phyloP scores from a whole-genome alignment of 1,140 invertebrate species.

The Lordiphosa mommai region DNA sequence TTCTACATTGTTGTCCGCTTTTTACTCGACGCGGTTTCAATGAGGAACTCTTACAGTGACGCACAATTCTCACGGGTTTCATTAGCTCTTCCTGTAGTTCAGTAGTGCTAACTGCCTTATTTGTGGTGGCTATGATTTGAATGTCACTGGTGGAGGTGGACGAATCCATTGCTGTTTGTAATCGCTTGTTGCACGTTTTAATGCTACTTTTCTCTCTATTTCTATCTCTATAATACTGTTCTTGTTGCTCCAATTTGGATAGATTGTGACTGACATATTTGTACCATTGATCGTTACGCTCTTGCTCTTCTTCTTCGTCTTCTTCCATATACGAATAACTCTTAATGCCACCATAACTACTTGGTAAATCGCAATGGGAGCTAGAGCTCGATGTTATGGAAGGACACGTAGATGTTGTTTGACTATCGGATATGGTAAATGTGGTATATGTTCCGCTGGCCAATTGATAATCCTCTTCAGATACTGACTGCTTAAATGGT shows the following conservation, averaged over 20 bases:
- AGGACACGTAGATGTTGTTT: too few relatives aligned
- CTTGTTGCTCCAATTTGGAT: background rate
- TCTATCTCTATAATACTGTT: background rate
- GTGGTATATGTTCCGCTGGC: background rate
- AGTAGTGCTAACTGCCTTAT: conserved; percentile 9
- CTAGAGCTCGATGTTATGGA: background rate
- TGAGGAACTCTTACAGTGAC: background rate
- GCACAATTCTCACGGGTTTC: background rate
- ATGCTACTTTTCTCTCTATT: background rate
- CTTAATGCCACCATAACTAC: too few relatives aligned
- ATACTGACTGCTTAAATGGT: background rate
- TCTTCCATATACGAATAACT: background rate
- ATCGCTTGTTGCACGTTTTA: background rate
- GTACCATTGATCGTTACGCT: background rate
- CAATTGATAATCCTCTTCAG: background rate
- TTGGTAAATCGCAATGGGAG: too few relatives aligned
- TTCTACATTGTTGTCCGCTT: background rate
- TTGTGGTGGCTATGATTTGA: background rate
- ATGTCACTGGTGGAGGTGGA: background rate
- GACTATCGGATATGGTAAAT: too few relatives aligned
- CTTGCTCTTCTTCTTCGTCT: background rate
- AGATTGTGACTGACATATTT: background rate
- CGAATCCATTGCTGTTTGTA: background rate
- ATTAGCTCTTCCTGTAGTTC: background rate
- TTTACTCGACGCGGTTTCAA: background rate